Conservation (phyloP, 2,113 vertebrate genomes). For the Zosterops lateralis region DNA sequence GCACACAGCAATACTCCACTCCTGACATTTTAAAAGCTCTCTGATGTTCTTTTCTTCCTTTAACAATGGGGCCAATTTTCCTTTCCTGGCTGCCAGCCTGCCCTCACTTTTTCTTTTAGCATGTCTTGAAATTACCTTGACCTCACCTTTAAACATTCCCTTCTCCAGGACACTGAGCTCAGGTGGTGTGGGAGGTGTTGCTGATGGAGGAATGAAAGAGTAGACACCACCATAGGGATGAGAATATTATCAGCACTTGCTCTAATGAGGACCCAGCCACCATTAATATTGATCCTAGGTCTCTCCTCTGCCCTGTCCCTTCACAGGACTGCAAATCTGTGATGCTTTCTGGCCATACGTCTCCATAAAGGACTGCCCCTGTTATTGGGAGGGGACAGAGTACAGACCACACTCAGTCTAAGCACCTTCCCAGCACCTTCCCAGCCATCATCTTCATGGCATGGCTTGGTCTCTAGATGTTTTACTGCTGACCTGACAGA, state of each 20-base stretch:
- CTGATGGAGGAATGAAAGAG: background rate
- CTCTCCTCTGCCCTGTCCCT: background rate
- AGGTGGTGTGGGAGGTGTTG: background rate
- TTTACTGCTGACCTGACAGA: background rate
- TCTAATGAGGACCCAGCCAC: background rate
- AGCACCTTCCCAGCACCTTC: background rate
- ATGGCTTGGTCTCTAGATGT: background rate
- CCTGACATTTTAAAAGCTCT: constrained; percentile 50
- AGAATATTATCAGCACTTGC: background rate
- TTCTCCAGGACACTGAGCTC: constrained; percentile 1
- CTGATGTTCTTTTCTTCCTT: constrained; percentile 48
- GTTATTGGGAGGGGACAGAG: background rate
- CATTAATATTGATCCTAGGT: background rate
- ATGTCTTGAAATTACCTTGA: constrained; percentile 33
- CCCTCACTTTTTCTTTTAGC: background rate
- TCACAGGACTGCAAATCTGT: background rate
- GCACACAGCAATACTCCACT: constrained; percentile 29
- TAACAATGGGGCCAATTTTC: constrained; percentile 36
- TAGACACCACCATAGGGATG: background rate
- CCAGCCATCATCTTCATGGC: background rate
- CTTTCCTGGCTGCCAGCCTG: constrained; percentile 2
- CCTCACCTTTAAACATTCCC: constrained; percentile 1
- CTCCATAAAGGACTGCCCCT: background rate
- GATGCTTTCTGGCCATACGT: background rate
- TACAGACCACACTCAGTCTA: background rate